Base-by-base conservation (phyloP, 2,113 vertebrate species). In the Hemiprocne comata region DNA sequence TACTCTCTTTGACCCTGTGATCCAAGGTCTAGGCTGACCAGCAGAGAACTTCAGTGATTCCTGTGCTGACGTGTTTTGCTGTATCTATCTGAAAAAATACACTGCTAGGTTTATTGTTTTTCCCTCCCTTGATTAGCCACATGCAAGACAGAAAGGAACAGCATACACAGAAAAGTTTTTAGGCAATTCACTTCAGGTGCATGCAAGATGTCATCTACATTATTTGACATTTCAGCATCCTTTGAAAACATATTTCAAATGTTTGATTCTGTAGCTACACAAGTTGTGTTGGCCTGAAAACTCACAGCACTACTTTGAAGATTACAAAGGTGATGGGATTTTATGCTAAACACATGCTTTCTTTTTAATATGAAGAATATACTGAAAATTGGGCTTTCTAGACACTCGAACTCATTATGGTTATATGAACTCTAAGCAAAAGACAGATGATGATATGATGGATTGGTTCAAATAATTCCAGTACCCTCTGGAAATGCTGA, bases 401-500 rank as follows among this genome's bases (percentile, higher is more conserved):
- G 51, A 71, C 21, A n/a, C 28, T 66, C 2, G 0, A 58, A 67
- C 34, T 75, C 26, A 29, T 67, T 24, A 62, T 60, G 6, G n/a
- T 85, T 81, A 36, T 48, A 48, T 23, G 40, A 83, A 42, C 38
- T 72, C 31, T 76, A 84, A 91, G 34, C 25, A 93, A 88, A 92
- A 72, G 40, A 15, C 76, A 13, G 46, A 36, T 84, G 55, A 51
- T 61, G 44, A 24, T 40, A 62, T 9, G 26, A 81, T 74, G 28
- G 77, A 38, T 67, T 66, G 21, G 28, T 23, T 73, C 90, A 95
- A 69, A 42, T 65, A 85, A 51, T 29, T 95, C 48, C 65, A 44
- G 19, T 85, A 89, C 70, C 70, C 7, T 93, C 93, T 92, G 85
- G 19, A 66, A 94, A 76, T 61, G 48, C 36, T 88, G 31, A 53